These are phyloP conservation scores for Ornithoptera alexandrae DNA, from an alignment of 2,888 invertebrate genomes.

Conservation along the genomic window DNA sequence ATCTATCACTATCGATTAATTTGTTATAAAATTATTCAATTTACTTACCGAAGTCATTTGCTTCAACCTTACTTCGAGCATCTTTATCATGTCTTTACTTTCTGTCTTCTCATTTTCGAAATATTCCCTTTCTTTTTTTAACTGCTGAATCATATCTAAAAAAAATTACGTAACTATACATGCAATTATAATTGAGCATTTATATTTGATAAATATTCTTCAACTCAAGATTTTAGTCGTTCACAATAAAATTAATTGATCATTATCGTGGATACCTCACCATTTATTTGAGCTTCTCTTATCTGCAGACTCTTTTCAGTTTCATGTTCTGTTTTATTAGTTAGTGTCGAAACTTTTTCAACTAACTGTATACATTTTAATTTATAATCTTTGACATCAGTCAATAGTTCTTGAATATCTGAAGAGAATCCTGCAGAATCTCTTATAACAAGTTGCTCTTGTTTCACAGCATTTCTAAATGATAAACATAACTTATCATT, in stretches of 20 bases:
- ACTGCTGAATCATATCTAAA: conserved; percentile 77
- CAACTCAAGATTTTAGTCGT: too few species aligned
- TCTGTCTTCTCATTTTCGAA: conserved; percentile 79
- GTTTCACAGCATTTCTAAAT: conserved; percentile 72
- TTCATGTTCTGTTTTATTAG: conserved; percentile 65
- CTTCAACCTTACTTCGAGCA: conserved; percentile 78
- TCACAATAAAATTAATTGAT: neutral
- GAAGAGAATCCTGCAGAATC: conserved; percentile 74
- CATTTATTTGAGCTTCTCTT: conserved; percentile 78
- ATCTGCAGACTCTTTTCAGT: conserved; percentile 70
- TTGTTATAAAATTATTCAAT: neutral
- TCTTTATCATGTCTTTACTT: conserved; percentile 73
- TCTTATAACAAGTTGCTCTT: conserved; percentile 72
- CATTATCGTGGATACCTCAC: conserved; percentile 46
- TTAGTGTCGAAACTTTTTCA: conserved; percentile 67
- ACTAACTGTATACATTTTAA: conserved; percentile 66
- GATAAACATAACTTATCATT: too few species aligned
- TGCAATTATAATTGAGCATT: too few species aligned
- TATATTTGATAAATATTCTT: too few species aligned
- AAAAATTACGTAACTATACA: conserved; percentile 18
- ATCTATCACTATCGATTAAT: neutral
- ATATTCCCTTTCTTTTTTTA: conserved; percentile 77
- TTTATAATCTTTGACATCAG: conserved; percentile 72
- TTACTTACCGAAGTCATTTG: conserved; percentile 76
- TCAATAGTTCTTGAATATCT: conserved; percentile 71